phyloP scores from a whole-genome alignment of 2,797 vertebrate genomes.

The Rhincodon typus region DNA sequence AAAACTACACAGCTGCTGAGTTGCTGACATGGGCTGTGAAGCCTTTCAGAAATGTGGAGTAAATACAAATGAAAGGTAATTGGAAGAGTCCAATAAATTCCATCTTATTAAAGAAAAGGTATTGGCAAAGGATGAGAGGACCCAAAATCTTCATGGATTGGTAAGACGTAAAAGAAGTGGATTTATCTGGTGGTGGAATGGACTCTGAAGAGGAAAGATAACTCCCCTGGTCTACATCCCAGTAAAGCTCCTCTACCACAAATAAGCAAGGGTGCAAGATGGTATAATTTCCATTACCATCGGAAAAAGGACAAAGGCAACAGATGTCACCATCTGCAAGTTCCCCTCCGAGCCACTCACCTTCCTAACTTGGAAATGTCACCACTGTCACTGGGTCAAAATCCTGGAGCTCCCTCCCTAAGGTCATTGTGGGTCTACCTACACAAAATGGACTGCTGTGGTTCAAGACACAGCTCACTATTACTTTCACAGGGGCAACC shows the following conservation, averaged over 20 bases:
- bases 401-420: too few relatives aligned
- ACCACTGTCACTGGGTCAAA: too few relatives aligned
- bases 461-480: too few relatives aligned
- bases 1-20: background rate
- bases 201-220: background rate
- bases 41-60: background rate
- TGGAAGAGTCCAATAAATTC: background rate
- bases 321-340: too few relatives aligned
- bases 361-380: too few relatives aligned
- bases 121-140: background rate
- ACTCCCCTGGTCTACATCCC: too few relatives aligned
- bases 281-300: too few relatives aligned
- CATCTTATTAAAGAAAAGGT: background rate
- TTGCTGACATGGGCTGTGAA: background rate
- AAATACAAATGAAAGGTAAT: background rate
- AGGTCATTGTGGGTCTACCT: too few relatives aligned
- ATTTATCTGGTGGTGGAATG: background rate
- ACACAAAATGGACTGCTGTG: too few relatives aligned
- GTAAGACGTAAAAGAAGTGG: background rate
- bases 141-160: background rate
- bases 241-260: background rate
- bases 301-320: too few relatives aligned
- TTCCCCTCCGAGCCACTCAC: too few relatives aligned
- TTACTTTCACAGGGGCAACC: too few relatives aligned
- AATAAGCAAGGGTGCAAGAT: background rate